These are phyloP conservation scores for Trachelus tabidus DNA, from an alignment of 2,888 invertebrate genomes.

Conservation along the genomic window DNA sequence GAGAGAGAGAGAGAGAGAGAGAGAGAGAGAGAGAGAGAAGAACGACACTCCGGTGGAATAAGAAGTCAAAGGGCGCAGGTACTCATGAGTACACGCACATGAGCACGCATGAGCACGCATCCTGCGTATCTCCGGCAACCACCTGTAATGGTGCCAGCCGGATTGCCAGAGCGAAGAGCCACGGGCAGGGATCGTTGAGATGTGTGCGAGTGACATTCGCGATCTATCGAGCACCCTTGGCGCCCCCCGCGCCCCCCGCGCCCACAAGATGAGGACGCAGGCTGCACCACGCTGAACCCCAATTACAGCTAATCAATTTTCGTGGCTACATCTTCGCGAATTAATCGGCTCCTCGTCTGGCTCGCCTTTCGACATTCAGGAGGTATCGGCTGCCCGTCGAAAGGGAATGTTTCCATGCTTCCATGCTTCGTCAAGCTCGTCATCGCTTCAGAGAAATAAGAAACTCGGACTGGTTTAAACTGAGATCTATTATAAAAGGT, in stretches of 20 bases:
- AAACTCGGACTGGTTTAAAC: too few relatives aligned
- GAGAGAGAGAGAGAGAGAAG: slow-evolving; percentile 6
- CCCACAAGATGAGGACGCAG: neutral
- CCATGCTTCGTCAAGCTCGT: neutral
- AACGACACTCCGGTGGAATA: too few relatives aligned
- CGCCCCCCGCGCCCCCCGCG: too few relatives aligned
- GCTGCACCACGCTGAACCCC: slow-evolving; percentile 22
- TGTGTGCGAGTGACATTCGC: too few relatives aligned
- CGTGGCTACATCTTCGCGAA: slow-evolving; percentile 50
- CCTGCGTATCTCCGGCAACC: slow-evolving; percentile 4
- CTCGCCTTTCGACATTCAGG: neutral
- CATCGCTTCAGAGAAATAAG: neutral
- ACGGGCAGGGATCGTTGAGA: too few relatives aligned
- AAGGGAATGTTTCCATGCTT: neutral
- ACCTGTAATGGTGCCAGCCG: neutral
- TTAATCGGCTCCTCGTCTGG: slow-evolving; percentile 35
- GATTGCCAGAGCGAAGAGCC: too few relatives aligned
- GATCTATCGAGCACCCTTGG: too few relatives aligned
- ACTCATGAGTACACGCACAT: slow-evolving; percentile 1
- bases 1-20: too few relatives aligned
- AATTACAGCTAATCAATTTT: slow-evolving; percentile 49
- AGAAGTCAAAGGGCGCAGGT: too few relatives aligned
- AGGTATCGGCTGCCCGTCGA: too few relatives aligned
- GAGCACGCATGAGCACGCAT: slow-evolving; percentile 13
- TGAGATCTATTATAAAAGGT: neutral